phyloP scores from a whole-genome alignment of 37 sponge, comb jelly and placozoan species.

The Corticium candelabrum region DNA sequence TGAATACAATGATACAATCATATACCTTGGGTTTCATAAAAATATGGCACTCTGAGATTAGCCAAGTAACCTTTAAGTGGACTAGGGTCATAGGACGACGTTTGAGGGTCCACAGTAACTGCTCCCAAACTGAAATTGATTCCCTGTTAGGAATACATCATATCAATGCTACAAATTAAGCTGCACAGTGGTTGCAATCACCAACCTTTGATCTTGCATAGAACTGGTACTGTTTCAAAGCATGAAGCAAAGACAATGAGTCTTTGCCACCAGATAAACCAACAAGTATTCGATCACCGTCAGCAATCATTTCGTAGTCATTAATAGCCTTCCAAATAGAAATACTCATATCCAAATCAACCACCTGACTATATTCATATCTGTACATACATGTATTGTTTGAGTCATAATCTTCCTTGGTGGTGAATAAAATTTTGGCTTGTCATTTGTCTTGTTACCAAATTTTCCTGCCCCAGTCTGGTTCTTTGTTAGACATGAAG shows the following conservation, averaged over 20 bases:
- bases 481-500: too few species aligned
- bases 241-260: slow-evolving; percentile 84
- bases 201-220: slow-evolving; percentile 43
- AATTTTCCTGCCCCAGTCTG: not conserved
- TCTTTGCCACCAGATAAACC: slow-evolving; percentile 94
- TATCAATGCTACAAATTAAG: not conserved
- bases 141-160: too few species aligned
- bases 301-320: slow-evolving; percentile 68
- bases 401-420: slow-evolving; percentile 69
- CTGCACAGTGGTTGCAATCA: not conserved
- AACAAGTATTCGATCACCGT: slow-evolving; percentile 73
- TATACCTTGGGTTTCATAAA: slow-evolving; percentile 83
- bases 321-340: slow-evolving; percentile 41
- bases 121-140: slow-evolving; percentile 65
- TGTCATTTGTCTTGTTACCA: not conserved
- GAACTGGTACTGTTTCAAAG: slow-evolving; percentile 75
- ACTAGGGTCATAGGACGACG: slow-evolving; percentile 71
- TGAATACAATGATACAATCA: too few species aligned
- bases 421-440: slow-evolving; percentile 51
- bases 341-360: not conserved
- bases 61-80: slow-evolving; percentile 78
- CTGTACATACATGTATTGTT: slow-evolving; percentile 54
- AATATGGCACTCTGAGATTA: slow-evolving; percentile 66
- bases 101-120: slow-evolving; percentile 77
- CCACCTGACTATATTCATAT: not conserved